Evolutionary conservation across 2,888 invertebrate species (phyloP).

Genomic region (Furcula furcula): DNA sequence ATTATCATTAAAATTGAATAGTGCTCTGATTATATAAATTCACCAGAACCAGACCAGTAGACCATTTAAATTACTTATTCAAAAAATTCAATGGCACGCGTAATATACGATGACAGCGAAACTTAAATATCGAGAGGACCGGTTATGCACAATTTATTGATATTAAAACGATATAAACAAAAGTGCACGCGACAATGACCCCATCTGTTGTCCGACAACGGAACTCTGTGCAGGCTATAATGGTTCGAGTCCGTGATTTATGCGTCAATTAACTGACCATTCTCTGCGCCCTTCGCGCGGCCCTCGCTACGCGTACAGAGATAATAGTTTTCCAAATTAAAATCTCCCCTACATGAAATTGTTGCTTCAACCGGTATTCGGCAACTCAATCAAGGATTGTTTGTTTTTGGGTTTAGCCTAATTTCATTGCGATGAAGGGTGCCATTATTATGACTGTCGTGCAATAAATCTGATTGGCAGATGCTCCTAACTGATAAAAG

Average conservation of each 20-base stretch:
- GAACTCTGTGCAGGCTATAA: slow-evolving; percentile 45
- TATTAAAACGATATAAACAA: slow-evolving; percentile 46
- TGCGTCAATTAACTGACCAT: slow-evolving; percentile 77
- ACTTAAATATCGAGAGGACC: slow-evolving; percentile 41
- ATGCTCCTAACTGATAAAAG: slow-evolving; percentile 41
- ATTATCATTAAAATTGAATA: slow-evolving; percentile 13
- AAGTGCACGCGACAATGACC: slow-evolving; percentile 48
- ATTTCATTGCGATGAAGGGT: slow-evolving; percentile 52
- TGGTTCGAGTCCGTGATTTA: slow-evolving; percentile 63
- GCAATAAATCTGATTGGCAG: slow-evolving; percentile 56
- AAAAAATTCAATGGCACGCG: slow-evolving; percentile 43
- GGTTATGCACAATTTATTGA: slow-evolving; percentile 48
- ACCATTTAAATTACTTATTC: slow-evolving; percentile 43
- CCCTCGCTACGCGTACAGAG: slow-evolving; percentile 28
- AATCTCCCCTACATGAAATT: slow-evolving; percentile 52
- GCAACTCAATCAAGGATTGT: slow-evolving; percentile 68
- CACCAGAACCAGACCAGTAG: slow-evolving; percentile 51
- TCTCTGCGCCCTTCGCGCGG: slow-evolving; percentile 42
- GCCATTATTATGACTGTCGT: slow-evolving; percentile 35
- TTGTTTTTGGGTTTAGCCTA: slow-evolving; percentile 70
- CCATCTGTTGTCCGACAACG: slow-evolving; percentile 58
- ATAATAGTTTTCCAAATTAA: slow-evolving; percentile 65
- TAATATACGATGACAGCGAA: slow-evolving; percentile 49
- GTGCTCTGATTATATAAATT: slow-evolving; percentile 38
- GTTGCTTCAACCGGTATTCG: slow-evolving; percentile 47